Evolutionary conservation across 2,797 vertebrate genomes (phyloP), one percentile per base, ranked within the genome.

Genomic region (Lepilemur septentrionalis): DNA sequence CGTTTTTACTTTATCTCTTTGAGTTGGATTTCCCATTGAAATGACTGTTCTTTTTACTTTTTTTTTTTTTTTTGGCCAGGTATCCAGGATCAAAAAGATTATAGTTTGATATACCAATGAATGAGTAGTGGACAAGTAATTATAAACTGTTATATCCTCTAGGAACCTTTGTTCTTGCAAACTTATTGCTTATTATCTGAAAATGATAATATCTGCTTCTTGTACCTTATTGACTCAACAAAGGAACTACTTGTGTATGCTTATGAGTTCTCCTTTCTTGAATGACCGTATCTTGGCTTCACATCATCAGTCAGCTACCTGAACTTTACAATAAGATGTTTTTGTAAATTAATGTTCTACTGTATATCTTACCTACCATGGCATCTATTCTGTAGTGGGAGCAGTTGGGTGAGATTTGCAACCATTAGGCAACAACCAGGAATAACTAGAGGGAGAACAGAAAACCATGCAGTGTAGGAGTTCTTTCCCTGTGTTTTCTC

Each of bases 131-230:
- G 30, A 46, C 55, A 93, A 69, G 80, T 85, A 48, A 85, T 85
- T 88, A 48, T 76, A 88, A 95, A 63, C 48, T 85, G 23, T 48
- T 28, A 30, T 75, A 43, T 70, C 43, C 12, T 81, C 30, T 70
- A 43, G 25, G 61, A 93, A 84, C 78, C n/a, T 85, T 91, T 91
- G 28, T 98, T 90, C 32, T 96, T 17, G 85, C 25, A 94, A 84
- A 69, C 28, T 70, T 48, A 17, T 50, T 73, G n/a, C 61, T n/a
- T 57, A 0, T 93, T 91, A 81, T 80, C 52, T 81, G 22, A 82
- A 89, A 89, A 85, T 91, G 55, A 46, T 69, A 65, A 90, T 55
- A 55, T 55, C 35, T 84, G 4, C 48, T 96, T 83, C 13, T 30
- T 88, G 32, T 89, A 38, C 41, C 70, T 80, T 87, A 80, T 72